Percentiles rank a stretch among this genome's conserved stretches.
phyloP scores from a whole-genome alignment of 37 sponge, comb jelly and placozoan species.

The Mnemiopsis leidyi region DNA sequence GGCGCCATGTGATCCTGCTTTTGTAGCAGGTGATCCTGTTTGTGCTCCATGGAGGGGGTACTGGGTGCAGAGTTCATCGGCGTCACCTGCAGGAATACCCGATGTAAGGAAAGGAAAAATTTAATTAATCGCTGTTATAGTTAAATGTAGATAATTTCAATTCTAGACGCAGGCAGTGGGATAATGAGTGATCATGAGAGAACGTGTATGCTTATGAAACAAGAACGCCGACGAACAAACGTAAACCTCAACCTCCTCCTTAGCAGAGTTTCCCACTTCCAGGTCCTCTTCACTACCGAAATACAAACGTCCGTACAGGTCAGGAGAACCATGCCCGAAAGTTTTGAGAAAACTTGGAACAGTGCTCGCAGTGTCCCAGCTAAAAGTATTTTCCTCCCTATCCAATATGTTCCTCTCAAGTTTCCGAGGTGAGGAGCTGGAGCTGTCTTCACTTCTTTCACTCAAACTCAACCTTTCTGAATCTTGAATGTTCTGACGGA shows the following conservation, averaged over 20 bases:
- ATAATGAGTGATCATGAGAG: too few relatives aligned
- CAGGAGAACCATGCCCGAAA: background rate
- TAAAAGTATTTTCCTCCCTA: background rate
- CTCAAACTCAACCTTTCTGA: background rate
- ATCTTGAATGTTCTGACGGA: background rate
- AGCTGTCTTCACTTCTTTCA: background rate
- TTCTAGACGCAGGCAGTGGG: too few relatives aligned
- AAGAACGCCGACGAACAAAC: too few relatives aligned
- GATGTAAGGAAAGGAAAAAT: too few relatives aligned
- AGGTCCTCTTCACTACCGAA: slow-evolving; percentile 13
- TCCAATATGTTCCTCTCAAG: background rate
- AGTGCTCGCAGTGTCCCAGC: background rate
- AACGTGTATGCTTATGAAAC: too few relatives aligned
- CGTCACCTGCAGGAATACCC: too few relatives aligned
- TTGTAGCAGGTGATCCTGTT: background rate
- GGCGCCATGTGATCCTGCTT: background rate
- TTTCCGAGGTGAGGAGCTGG: background rate
- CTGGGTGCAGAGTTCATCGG: slow-evolving; percentile 21
- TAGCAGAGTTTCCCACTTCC: background rate
- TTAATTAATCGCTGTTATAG: too few relatives aligned
- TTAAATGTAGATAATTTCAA: too few relatives aligned
- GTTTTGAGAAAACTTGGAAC: background rate
- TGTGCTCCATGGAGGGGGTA: background rate
- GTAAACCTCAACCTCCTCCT: background rate
- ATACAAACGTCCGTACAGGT: background rate